These are phyloP conservation scores for Mycogona germanica DNA, from an alignment of 2,888 invertebrate genomes.

Conservation along the genomic window DNA sequence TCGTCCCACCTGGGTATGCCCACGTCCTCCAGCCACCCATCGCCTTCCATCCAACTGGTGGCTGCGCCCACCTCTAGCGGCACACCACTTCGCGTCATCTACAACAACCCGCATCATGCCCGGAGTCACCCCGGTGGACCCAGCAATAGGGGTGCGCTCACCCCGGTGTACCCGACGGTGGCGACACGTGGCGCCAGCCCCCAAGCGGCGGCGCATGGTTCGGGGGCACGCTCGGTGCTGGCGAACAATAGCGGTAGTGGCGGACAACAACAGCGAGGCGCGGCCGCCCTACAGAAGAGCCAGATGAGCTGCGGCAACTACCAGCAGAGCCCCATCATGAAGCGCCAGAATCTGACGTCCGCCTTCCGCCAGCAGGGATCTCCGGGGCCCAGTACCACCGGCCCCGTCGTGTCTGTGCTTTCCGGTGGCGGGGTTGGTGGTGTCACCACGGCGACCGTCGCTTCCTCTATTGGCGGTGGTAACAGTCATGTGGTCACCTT, in stretches of 20 bases:
- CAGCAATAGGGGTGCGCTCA: too few relatives aligned
- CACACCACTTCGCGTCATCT: conserved; percentile 16
- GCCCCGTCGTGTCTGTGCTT: conserved; percentile 25
- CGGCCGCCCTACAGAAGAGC: conserved; percentile 21
- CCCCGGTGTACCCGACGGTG: too few relatives aligned
- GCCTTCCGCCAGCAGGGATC: neutral
- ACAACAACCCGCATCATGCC: conserved; percentile 28
- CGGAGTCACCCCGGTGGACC: too few relatives aligned
- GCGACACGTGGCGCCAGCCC: too few relatives aligned
- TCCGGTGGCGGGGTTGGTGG: conserved; percentile 31
- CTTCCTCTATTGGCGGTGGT: conserved; percentile 2
- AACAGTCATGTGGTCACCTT: conserved; percentile 48
- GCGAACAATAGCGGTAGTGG: too few relatives aligned
- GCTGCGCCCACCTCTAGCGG: too few relatives aligned
- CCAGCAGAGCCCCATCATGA: conserved; percentile 24
- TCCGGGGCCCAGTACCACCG: neutral
- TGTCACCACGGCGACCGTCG: conserved; percentile 4
- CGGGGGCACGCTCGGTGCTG: too few relatives aligned
- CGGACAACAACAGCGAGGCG: too few relatives aligned
- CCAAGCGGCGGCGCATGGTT: too few relatives aligned
- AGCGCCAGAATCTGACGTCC: conserved; percentile 16
- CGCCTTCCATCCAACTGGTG: too few relatives aligned
- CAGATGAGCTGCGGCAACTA: conserved; percentile 23
- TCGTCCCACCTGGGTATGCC: too few relatives aligned
- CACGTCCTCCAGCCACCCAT: too few relatives aligned